phyloP scores from a whole-genome alignment of 2,113 vertebrate species.

The Oncorhynchus tshawytscha region DNA sequence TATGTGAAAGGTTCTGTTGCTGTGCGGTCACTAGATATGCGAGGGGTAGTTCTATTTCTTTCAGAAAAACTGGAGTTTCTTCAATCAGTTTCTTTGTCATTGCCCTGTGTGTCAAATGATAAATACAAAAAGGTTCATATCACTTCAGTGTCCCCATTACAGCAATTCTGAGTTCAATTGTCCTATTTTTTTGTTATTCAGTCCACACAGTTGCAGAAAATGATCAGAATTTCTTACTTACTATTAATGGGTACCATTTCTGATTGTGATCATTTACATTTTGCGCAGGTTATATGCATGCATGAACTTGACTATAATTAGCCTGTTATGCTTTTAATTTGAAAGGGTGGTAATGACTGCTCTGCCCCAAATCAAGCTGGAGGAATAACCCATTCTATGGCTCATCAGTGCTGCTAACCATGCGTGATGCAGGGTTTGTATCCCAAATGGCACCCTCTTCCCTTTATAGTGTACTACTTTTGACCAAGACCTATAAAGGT shows the following conservation, averaged over 20 bases:
- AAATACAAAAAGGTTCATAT: slow-evolving; percentile 2
- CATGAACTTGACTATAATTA: slow-evolving; percentile 29
- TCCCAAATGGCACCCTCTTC: too few relatives aligned
- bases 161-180: slow-evolving; percentile 1
- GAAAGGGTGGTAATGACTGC: neutral
- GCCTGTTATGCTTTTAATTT: neutral
- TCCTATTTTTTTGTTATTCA: neutral
- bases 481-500: too few relatives aligned
- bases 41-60: neutral
- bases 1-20: neutral
- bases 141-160: neutral
- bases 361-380: slow-evolving; percentile 1
- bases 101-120: neutral
- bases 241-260: slow-evolving; percentile 31
- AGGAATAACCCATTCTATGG: neutral
- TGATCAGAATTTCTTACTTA: neutral
- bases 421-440: neutral
- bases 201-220: slow-evolving; percentile 13
- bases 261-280: slow-evolving; percentile 19
- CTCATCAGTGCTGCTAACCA: neutral
- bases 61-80: too few relatives aligned
- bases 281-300: slow-evolving; percentile 20
- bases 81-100: neutral
- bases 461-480: too few relatives aligned
- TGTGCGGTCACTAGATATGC: neutral